Percentiles rank a stretch among this genome's conserved stretches.
These are phyloP conservation scores for Tinamus major DNA, from an alignment of 2,797 vertebrate genomes.

Conservation along the genomic window DNA sequence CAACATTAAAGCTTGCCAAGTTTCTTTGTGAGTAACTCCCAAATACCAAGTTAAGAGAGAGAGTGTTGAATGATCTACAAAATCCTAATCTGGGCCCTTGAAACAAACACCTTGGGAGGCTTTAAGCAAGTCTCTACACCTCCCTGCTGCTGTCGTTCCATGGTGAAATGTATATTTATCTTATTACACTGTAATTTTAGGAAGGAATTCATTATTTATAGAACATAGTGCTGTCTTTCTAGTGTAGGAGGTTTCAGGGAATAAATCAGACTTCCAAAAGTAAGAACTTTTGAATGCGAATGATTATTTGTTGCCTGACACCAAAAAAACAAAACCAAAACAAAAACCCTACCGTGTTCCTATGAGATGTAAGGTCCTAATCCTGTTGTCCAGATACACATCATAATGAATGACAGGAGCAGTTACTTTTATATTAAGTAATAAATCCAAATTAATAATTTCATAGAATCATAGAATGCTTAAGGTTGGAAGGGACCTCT, in stretches of 20 bases:
- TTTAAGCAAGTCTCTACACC: slow-evolving; percentile 37
- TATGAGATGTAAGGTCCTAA: background rate
- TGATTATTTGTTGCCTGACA: background rate
- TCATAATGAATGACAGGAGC: background rate
- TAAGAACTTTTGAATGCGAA: background rate
- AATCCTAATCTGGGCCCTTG: slow-evolving; percentile 27
- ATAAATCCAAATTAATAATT: background rate
- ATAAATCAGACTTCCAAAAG: background rate
- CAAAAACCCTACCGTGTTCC: background rate
- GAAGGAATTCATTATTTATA: background rate
- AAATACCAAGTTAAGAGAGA: background rate
- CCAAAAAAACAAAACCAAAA: background rate
- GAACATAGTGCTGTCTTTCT: background rate
- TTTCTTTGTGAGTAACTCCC: slow-evolving; percentile 35
- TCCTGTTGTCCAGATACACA: background rate
- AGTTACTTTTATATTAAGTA: background rate
- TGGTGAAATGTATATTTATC: background rate
- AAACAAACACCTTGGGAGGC: slow-evolving; percentile 11
- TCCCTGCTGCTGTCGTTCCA: slow-evolving; percentile 9
- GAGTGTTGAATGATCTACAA: slow-evolving; percentile 17
- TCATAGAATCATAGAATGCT: too few species aligned
- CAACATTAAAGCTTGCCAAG: background rate
- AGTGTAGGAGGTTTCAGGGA: background rate
- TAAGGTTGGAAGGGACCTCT: too few species aligned
- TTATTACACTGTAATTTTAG: background rate